phyloP scores from a whole-genome alignment of 2,797 vertebrate genomes.

The Rhinogobio ventralis region DNA sequence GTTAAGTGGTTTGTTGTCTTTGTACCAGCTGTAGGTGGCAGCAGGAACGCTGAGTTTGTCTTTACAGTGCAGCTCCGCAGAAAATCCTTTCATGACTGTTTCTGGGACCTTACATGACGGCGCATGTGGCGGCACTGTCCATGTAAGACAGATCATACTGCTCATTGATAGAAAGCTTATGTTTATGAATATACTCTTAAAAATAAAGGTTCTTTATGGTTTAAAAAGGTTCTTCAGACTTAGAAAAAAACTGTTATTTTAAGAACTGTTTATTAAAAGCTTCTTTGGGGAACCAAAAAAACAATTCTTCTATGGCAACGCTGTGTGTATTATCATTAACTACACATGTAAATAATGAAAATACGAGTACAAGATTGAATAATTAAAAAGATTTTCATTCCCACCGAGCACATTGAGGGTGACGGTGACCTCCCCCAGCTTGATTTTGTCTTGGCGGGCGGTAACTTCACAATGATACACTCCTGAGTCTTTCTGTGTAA shows the following conservation, averaged over 20 bases:
- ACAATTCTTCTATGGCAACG: not conserved
- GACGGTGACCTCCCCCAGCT: slow-evolving; percentile 84
- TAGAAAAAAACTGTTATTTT: not conserved
- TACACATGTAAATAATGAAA: not conserved
- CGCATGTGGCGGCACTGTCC: slow-evolving; percentile 84
- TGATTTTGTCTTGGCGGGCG: slow-evolving; percentile 81
- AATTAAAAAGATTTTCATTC: not conserved
- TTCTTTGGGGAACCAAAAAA: not conserved
- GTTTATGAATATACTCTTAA: not conserved
- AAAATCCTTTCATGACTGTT: slow-evolving; percentile 83
- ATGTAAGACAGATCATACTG: not conserved
- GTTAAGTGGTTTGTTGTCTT: slow-evolving; percentile 82
- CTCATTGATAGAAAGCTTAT: not conserved
- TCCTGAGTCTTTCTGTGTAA: slow-evolving; percentile 90
- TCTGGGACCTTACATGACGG: slow-evolving; percentile 88
- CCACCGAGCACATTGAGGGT: slow-evolving; percentile 85
- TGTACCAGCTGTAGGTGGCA: slow-evolving; percentile 92
- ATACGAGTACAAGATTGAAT: not conserved
- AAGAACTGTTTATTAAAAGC: not conserved
- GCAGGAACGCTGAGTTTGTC: slow-evolving; percentile 89
- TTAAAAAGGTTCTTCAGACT: not conserved
- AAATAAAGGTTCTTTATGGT: not conserved
- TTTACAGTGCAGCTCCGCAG: slow-evolving; percentile 87
- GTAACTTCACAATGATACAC: slow-evolving; percentile 94
- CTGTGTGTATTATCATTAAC: not conserved